Conservation (phyloP, 2,888 invertebrate species). For the Clanis bilineata region DNA sequence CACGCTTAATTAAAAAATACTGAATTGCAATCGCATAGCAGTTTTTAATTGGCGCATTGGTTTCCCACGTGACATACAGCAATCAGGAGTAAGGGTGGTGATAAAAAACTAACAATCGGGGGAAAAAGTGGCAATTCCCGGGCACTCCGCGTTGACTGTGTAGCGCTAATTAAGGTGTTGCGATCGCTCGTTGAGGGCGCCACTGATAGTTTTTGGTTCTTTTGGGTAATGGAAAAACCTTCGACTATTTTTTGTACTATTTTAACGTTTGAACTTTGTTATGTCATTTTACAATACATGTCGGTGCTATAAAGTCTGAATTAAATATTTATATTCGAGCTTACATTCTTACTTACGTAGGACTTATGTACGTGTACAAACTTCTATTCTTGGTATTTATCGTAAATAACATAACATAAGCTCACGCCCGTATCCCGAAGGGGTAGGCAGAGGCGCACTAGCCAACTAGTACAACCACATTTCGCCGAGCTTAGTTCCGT, state of each 20-base stretch:
- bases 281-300: too few species aligned
- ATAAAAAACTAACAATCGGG: conserved; percentile 43
- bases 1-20: conserved; percentile 12
- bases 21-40: conserved; percentile 32
- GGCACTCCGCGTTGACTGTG: conserved; percentile 53
- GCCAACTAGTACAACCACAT: too few species aligned
- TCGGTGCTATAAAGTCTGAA: too few species aligned
- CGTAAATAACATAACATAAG: too few species aligned
- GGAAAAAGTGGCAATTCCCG: conserved; percentile 62
- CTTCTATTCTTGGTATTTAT: too few species aligned
- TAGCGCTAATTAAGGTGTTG: conserved; percentile 61
- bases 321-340: too few species aligned
- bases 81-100: conserved; percentile 43
- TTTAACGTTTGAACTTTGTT: too few species aligned
- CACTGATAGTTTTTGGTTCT: conserved; percentile 37
- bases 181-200: conserved; percentile 38
- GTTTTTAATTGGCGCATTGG: conserved; percentile 56
- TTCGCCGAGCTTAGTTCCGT: too few species aligned
- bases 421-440: too few species aligned
- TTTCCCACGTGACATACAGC: conserved; percentile 39
- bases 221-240: not conserved
- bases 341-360: too few species aligned
- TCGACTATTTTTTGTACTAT: not conserved
- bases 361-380: too few species aligned
- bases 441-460: too few species aligned